These are phyloP conservation scores for Cyprinus carpio DNA, from an alignment of 2,113 vertebrate species.

Conservation along the genomic window DNA sequence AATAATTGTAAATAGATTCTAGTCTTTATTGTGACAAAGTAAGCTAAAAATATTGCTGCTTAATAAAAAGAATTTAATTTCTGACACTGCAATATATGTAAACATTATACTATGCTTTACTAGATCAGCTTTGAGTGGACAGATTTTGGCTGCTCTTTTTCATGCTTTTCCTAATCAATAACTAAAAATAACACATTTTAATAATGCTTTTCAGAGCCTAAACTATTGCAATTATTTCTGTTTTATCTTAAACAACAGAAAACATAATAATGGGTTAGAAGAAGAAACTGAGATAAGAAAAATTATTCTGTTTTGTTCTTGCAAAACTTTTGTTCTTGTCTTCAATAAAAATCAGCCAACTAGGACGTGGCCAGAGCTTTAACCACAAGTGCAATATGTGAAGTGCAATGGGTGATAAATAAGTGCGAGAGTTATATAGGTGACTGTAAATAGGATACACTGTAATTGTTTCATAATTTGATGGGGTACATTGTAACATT, in stretches of 20 bases:
- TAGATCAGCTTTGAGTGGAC: no score
- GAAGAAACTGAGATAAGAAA: not conserved
- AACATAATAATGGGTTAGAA: not conserved
- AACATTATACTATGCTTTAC: no score
- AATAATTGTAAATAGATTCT: not conserved
- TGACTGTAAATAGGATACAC: no score
- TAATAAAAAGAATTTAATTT: no score
- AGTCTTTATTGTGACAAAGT: not conserved
- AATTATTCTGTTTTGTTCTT: not conserved
- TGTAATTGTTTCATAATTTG: no score
- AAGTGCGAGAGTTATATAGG: conserved; percentile 10
- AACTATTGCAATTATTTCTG: not conserved
- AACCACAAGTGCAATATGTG: conserved; percentile 4
- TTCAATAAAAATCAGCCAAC: not conserved
- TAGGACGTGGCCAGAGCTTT: not conserved
- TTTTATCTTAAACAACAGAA: not conserved
- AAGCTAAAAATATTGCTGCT: no score
- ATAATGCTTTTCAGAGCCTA: not conserved
- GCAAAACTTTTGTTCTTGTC: not conserved
- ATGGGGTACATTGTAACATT: no score
- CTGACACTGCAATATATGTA: no score
- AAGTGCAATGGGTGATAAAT: not conserved
- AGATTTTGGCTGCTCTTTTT: not conserved
- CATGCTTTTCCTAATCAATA: not conserved
- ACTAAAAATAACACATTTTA: not conserved